Evolutionary conservation across 2,888 invertebrate species (phyloP), one percentile per base, ranked within the genome.

Genomic region (Catotricha subobsoleta): DNA sequence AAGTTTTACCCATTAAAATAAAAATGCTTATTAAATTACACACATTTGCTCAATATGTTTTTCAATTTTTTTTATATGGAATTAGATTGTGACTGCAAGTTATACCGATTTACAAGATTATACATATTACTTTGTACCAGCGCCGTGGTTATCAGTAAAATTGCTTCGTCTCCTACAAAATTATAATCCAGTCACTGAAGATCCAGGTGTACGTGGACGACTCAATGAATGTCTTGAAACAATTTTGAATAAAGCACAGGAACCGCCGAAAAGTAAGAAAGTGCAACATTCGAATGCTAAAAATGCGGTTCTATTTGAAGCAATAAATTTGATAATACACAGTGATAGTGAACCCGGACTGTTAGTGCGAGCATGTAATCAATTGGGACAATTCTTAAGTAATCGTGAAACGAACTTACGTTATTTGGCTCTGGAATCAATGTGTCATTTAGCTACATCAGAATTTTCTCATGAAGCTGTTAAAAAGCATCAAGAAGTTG

Each of bases 211-310:
- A 2, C 74, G 92, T 48, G 92, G 94, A 13, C 76, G 97, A 47
- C 69, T 98, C 34, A 91, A 95, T 54, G 98, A 98, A 67, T 98
- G 97, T 55, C 67, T 99, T 53, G 98, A 97, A 66, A 94, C 94
- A 16, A 95, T 97, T 57, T 71, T 97, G 54, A 95, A 95, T 62
- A 97, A 95, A 69, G 97, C 97, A 16, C 95, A 97, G 65, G 98
- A 98, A 65, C 95, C 97, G 49, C 97, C 97, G 21, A 95, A 95
- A 66, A 98, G 97, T 38, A 99, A 98, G 67, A 99, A 99, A 67
- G 97, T 98, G 21, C 98, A 99, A 68, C 98, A 99, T 66, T 95
- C 97, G 38, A 99, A 99, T 70, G 97, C 98, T 44, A 98, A 98
- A 66, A 98, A 99, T 68, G 95, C 98, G 40, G 97, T 99, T 20